Conservation (phyloP, 2,888 invertebrate genomes). For the Orthonychiurus folsomi region DNA sequence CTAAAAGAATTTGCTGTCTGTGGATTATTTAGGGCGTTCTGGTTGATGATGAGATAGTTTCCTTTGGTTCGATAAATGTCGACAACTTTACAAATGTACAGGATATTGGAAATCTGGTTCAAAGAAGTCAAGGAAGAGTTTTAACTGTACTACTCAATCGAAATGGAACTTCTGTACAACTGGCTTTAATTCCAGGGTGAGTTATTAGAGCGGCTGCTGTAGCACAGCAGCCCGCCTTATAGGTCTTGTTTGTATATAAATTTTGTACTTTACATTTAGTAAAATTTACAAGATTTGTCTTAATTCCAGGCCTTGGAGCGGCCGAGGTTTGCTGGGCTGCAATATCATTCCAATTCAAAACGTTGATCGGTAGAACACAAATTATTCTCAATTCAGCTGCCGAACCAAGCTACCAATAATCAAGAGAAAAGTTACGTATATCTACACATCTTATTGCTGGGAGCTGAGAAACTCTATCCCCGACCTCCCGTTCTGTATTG, state of each 20-base stretch:
- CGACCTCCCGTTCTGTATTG: too few relatives aligned
- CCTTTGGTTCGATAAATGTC: conserved; percentile 67
- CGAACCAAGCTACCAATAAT: too few relatives aligned
- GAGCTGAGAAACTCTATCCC: too few relatives aligned
- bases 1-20: neutral
- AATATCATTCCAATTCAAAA: conserved; percentile 53
- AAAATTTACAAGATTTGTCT: too few relatives aligned
- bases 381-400: too few relatives aligned
- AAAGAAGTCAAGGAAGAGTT: conserved; percentile 42
- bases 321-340: conserved; percentile 68
- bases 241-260: too few relatives aligned
- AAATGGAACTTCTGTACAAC: conserved; percentile 49
- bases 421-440: too few relatives aligned
- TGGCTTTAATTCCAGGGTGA: conserved; percentile 61
- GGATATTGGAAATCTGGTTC: conserved; percentile 61
- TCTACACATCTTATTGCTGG: too few relatives aligned
- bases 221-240: too few relatives aligned
- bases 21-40: conserved; percentile 56
- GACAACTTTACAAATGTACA: conserved; percentile 60
- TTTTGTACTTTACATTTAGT: too few relatives aligned
- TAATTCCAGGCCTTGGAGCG: conserved; percentile 68
- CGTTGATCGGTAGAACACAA: too few relatives aligned
- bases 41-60: conserved; percentile 59
- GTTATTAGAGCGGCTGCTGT: too few relatives aligned
- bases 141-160: conserved; percentile 42